Evolutionary conservation across 1,140 invertebrate genomes (phyloP).

Genomic region (Drosophila elegans): DNA sequence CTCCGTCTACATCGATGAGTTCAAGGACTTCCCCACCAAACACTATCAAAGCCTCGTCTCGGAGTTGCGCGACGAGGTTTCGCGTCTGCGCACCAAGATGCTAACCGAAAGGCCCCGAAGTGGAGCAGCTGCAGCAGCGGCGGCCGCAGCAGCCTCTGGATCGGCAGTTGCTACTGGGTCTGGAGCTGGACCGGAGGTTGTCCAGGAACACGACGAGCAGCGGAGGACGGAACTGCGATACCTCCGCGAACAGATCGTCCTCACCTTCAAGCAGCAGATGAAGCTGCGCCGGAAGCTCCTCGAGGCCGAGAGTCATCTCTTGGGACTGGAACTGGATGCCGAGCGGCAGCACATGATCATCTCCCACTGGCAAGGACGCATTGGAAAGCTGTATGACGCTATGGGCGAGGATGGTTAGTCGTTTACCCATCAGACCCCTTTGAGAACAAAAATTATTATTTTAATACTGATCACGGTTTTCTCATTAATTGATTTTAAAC

Average conservation of each 20-base stretch:
- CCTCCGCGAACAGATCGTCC: constrained; percentile 92
- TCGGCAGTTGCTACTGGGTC: constrained; percentile 5
- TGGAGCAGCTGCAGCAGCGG: constrained; percentile 70
- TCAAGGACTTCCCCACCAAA: constrained; percentile 85
- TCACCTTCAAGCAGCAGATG: constrained; percentile 96
- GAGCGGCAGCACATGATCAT: constrained; percentile 94
- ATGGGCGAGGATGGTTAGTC: constrained; percentile 74
- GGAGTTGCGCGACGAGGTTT: constrained; percentile 94
- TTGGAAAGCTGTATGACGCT: constrained; percentile 89
- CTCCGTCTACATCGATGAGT: constrained; percentile 79
- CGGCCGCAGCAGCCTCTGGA: constrained; percentile 72
- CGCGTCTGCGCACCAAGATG: constrained; percentile 92
- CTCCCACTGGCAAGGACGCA: constrained; percentile 93
- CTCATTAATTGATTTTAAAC: no score
- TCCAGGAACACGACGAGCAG: constrained; percentile 78
- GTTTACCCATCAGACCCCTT: no score
- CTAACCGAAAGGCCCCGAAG: constrained; percentile 88
- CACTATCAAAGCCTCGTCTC: constrained; percentile 92
- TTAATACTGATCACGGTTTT: no score
- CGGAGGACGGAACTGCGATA: constrained; percentile 88
- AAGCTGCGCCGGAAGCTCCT: constrained; percentile 92
- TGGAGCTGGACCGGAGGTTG: constrained; percentile 12
- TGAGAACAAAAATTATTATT: no score
- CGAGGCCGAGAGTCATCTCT: constrained; percentile 93
- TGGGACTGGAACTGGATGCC: constrained; percentile 93